Base-by-base conservation (phyloP, 2,797 vertebrate species). In the Liparis tanakae region DNA sequence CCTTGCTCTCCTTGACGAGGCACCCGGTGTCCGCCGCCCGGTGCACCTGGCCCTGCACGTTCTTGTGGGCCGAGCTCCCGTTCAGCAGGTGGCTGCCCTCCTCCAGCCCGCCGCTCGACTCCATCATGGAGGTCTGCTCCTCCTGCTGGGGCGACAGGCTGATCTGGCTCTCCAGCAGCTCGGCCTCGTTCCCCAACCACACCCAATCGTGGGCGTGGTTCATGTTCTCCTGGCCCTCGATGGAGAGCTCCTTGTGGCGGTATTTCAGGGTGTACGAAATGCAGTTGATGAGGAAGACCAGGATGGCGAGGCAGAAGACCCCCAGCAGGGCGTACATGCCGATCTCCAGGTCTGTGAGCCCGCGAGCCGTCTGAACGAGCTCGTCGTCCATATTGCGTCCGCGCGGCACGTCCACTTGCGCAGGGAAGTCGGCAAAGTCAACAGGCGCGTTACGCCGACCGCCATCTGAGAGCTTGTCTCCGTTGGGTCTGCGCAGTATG, bases 281-380 rank as follows among this genome's bases (percentile, higher is more conserved):
- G 55, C 98, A 98, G 91, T 99, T 99, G 74, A 97, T 96, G 10
- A 99, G 96, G 87, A 99, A 99, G 68, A 99, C 97, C 13, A 99
- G 91, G 85, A 99, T 98, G 56, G 98, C 97, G 15, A 99, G 93
- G 89, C 98, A 98, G 93, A 99, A 99, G 88, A 99, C 98, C 0
- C 98, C 97, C 50, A 99, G 93, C 65, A 99, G 93, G 6, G 98
- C 98, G 0, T 99, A 99, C 98, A 99, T 99, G 59, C 98, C 98
- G 0, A 98, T 97, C 93, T 99, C 97, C 83, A 99, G 92, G 86
- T 99, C 97, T 0, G 96, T 96, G 58, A 99, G 95, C 30, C 97
- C 96, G 0, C 96, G 93, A 0, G 94, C 85, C 0, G 94, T 84
- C 86, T 95, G 96, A 25, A 95, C 73, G 68, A 95, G 93, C 79